These are phyloP conservation scores for Pantherophis alleghaniensis DNA, from an alignment of 2,797 vertebrate species.

Conservation along the genomic window DNA sequence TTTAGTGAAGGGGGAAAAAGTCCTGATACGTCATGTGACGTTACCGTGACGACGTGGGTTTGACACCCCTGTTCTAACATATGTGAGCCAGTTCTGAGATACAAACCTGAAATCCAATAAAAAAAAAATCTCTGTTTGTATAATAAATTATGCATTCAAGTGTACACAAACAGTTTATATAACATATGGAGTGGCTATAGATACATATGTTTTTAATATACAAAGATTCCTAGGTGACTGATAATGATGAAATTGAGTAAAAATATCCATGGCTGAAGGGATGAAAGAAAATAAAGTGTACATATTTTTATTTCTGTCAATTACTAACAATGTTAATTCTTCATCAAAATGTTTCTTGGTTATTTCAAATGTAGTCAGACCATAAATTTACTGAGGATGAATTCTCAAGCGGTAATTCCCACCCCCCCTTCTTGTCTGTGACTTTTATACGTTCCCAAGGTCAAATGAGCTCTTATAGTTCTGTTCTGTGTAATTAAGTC, in stretches of 20 bases:
- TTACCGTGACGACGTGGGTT: too few relatives aligned
- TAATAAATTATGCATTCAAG: neutral
- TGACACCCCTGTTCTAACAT: neutral
- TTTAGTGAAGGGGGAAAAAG: too few relatives aligned
- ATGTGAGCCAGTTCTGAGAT: neutral
- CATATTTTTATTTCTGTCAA: neutral
- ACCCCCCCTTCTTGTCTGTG: neutral
- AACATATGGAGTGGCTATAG: neutral
- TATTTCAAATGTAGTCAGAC: neutral
- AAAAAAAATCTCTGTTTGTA: neutral
- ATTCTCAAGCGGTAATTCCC: neutral
- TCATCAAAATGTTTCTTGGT: neutral
- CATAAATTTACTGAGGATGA: neutral
- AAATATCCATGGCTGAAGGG: neutral
- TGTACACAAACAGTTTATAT: neutral
- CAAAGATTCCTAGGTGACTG: neutral
- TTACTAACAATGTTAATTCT: neutral
- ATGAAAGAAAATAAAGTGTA: neutral
- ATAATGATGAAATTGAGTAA: neutral
- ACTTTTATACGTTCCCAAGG: neutral
- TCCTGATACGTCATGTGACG: fast-evolving
- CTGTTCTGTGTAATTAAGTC: neutral
- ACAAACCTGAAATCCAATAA: neutral
- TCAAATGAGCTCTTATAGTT: neutral
- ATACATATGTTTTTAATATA: neutral